phyloP scores from a whole-genome alignment of 1,140 invertebrate species.

The Bradynema listronoti region DNA sequence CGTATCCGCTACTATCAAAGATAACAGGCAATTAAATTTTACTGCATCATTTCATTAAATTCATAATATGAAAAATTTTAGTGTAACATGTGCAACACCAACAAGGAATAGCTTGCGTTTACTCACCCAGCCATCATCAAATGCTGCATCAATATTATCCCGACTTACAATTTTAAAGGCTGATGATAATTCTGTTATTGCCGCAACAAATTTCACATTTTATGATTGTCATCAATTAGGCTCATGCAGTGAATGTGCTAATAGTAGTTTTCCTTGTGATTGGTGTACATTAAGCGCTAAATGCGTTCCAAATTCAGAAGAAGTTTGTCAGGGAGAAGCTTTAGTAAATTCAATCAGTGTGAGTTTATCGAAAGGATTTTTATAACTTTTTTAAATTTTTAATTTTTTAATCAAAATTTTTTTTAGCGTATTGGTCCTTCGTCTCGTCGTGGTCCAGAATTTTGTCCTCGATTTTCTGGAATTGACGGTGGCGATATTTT shows the following conservation, averaged over 20 bases:
- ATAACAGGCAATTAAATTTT: constrained; percentile 28
- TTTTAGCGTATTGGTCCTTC: constrained; percentile 50
- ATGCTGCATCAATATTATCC: constrained; percentile 12
- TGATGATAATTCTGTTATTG: constrained; percentile 34
- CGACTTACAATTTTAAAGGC: constrained; percentile 35
- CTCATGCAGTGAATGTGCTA: constrained; percentile 59
- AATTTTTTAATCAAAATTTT: background rate
- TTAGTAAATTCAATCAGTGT: constrained; percentile 46
- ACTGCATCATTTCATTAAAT: background rate
- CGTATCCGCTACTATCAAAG: constrained; percentile 20
- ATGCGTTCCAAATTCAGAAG: constrained; percentile 56
- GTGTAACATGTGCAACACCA: constrained; percentile 45
- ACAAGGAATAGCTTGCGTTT: constrained; percentile 18
- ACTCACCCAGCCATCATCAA: constrained; percentile 21
- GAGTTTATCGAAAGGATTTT: background rate
- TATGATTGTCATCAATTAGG: constrained; percentile 50
- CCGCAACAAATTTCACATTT: constrained; percentile 56
- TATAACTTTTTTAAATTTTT: background rate
- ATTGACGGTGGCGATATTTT: constrained; percentile 21
- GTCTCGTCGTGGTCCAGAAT: constrained; percentile 40
- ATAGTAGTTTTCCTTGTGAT: constrained; percentile 60
- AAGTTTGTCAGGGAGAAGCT: constrained; percentile 48
- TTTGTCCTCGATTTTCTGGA: constrained; percentile 33
- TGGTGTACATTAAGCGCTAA: constrained; percentile 52
- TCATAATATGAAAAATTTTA: constrained; percentile 11